Evolutionary conservation across 2,113 vertebrate genomes (phyloP), one percentile per base, ranked within the genome.

Genomic region (Tetrao urogallus): DNA sequence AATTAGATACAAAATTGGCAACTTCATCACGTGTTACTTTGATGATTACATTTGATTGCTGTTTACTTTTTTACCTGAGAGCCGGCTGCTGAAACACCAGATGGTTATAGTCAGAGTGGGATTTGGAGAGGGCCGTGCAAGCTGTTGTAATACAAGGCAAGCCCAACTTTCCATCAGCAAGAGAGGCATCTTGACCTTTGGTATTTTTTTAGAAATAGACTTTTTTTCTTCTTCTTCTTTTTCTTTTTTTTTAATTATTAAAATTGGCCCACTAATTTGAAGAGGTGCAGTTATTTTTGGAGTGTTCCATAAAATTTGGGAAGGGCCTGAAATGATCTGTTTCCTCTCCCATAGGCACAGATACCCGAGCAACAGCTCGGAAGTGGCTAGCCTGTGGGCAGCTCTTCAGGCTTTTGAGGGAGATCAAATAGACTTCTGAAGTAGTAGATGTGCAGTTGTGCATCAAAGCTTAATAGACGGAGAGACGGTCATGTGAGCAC

Each of bases 51-150:
- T 88, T 93, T 88, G 66, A 89, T 84, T 94, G 47, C 43, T 95
- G 75, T 92, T 97, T 94, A 80, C 20, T 64, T 94, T 78, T 47
- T 86, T 67, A 94, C 89, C 82, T 96, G 78, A 77, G 74, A 90
- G 42, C 60, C 1, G 7, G 52, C 67, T 85, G 87, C 71, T 65
- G 83, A 69, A 90, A 36, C 78, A 86, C 34, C 89, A 94, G 82
- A 82, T 93, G 92, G 50, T 58, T 95, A 40, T 50, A 87, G 30
- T 80, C 77, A 70, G 78, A 78, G 36, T 89, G 85, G 93, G 52
- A 89, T 47, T 74, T 67, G 24, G 88, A 95, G 84, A 92, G 45
- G 67, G 32, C 80, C 16, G 0, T 20, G 14, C 61, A 95, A 92
- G 52, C 65, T 96, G 58, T 93, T 96, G 5, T 0, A 1, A 17